phyloP scores from a whole-genome alignment of 2,113 vertebrate genomes.

The Laticauda colubrina region DNA sequence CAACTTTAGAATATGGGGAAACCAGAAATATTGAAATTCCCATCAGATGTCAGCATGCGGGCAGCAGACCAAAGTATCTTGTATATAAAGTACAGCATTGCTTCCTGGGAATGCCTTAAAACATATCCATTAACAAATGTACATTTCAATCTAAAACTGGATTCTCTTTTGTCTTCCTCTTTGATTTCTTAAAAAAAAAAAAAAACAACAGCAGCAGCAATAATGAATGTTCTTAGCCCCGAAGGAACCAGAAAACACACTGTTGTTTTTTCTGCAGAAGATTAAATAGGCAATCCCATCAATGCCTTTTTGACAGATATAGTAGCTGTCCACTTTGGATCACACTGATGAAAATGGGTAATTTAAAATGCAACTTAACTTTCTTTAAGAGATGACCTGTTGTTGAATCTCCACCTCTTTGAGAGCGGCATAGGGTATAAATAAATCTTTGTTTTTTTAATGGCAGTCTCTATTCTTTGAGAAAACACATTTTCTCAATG shows the following conservation, averaged over 20 bases:
- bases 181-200: background rate
- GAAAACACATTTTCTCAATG: background rate
- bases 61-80: background rate
- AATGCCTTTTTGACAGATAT: background rate
- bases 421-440: background rate
- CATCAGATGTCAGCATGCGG: background rate
- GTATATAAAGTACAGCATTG: background rate
- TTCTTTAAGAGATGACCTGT: background rate
- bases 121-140: background rate
- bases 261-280: background rate
- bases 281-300: background rate
- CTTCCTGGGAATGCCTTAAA: background rate
- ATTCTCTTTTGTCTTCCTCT: background rate
- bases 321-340: background rate
- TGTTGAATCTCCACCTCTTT: background rate
- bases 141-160: background rate
- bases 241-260: background rate
- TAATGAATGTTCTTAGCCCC: background rate
- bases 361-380: too few species aligned
- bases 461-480: background rate
- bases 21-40: background rate
- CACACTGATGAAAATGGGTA: background rate
- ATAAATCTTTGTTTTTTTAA: background rate
- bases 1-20: background rate
- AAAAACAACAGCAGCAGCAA: background rate